Conservation (phyloP, 2,113 vertebrate species). For the Fregetta grallaria region DNA sequence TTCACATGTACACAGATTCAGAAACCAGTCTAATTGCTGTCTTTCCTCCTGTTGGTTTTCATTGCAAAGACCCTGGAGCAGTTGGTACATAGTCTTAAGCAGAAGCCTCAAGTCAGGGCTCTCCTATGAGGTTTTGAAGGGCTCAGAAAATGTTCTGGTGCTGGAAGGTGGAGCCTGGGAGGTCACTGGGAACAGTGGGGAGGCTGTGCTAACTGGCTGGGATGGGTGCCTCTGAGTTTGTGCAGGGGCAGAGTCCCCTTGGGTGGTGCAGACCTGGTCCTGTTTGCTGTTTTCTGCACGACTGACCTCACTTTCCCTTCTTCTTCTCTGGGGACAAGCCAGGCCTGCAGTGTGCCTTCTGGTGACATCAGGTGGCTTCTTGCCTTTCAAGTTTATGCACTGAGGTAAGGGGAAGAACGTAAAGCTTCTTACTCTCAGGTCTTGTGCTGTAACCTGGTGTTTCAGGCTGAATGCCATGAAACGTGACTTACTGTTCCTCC, state of each 20-base stretch:
- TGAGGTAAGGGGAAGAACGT: not conserved
- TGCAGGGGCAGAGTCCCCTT: not conserved
- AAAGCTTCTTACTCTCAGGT: not conserved
- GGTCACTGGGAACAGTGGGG: not conserved
- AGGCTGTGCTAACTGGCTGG: not conserved
- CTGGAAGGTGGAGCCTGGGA: not conserved
- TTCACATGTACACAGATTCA: not conserved
- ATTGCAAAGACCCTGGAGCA: not conserved
- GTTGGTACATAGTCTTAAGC: not conserved
- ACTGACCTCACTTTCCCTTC: not conserved
- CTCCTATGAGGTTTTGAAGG: not conserved
- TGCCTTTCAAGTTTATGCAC: not conserved
- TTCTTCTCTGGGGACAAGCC: not conserved
- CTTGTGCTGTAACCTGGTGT: not conserved
- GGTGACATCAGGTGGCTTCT: not conserved
- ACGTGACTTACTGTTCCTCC: not conserved
- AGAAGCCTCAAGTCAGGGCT: not conserved
- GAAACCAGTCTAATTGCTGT: not conserved
- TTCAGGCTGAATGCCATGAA: not conserved
- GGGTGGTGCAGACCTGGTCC: accelerated
- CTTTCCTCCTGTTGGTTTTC: not conserved
- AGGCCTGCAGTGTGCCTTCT: not conserved
- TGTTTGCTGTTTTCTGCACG: not conserved
- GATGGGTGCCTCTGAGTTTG: not conserved
- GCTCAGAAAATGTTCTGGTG: not conserved